These are phyloP conservation scores for Lutjanus campechanus DNA, from an alignment of 2,797 vertebrate genomes.

Conservation along the genomic window DNA sequence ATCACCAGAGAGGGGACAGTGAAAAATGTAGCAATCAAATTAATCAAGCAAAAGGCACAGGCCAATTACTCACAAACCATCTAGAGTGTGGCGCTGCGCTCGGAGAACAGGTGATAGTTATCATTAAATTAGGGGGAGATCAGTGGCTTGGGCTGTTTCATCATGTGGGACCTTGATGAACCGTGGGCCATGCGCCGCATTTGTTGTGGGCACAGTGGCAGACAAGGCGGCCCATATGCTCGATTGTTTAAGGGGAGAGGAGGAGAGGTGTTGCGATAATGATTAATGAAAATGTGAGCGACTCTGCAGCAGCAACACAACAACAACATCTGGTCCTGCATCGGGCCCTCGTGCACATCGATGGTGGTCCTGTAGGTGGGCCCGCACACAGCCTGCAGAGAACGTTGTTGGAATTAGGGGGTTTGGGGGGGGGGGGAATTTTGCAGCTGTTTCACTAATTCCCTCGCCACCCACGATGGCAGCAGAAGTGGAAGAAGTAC, in stretches of 20 bases:
- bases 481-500: conserved; percentile 2
- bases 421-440: not conserved
- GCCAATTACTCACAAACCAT: conserved; percentile 82
- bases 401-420: not conserved
- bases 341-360: conserved; percentile 11
- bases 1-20: conserved; percentile 76
- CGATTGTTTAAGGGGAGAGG: conserved; percentile 42
- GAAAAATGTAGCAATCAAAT: conserved; percentile 85
- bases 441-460: not conserved
- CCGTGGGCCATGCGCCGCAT: conserved; percentile 17
- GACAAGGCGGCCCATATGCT: conserved; percentile 54
- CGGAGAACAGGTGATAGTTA: conserved; percentile 80
- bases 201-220: conserved; percentile 33
- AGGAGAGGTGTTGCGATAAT: conserved; percentile 33
- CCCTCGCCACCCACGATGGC: not conserved
- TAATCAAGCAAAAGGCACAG: conserved; percentile 83
- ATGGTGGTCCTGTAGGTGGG: conserved; percentile 23
- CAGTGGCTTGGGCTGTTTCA: conserved; percentile 52
- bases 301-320: conserved; percentile 45
- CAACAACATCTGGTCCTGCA: conserved; percentile 66
- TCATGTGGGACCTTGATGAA: conserved; percentile 64
- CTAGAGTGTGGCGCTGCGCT: conserved; percentile 48
- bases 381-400: conserved; percentile 8
- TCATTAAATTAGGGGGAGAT: conserved; percentile 78
- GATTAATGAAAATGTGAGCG: conserved; percentile 55